Conservation (phyloP, 2,797 vertebrate species). For the Syngnathus acus region DNA sequence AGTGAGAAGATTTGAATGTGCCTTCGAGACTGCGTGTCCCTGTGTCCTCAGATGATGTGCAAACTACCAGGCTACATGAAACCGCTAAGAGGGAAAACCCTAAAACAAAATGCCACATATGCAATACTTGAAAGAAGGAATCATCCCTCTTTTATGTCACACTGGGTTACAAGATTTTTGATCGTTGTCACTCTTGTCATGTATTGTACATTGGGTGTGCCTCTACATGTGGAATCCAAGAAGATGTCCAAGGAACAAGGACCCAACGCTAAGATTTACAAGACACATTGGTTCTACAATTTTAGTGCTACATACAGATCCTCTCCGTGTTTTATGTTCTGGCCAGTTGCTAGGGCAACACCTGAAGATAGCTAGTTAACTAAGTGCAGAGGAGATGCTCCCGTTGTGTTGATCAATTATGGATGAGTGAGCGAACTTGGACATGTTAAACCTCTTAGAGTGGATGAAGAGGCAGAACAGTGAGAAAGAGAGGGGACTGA, state of each 20-base stretch:
- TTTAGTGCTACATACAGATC: slow-evolving; percentile 36
- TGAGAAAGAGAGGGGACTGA: slow-evolving; percentile 22
- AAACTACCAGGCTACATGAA: neutral
- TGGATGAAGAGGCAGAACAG: slow-evolving; percentile 49
- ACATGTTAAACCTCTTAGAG: slow-evolving; percentile 79
- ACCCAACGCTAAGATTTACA: slow-evolving; percentile 51
- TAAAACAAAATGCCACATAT: slow-evolving; percentile 1
- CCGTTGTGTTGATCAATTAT: slow-evolving; percentile 71
- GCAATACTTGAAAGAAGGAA: neutral
- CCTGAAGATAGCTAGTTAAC: slow-evolving; percentile 72
- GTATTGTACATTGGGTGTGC: neutral
- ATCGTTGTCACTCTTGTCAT: slow-evolving; percentile 34
- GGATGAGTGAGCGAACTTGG: slow-evolving; percentile 72
- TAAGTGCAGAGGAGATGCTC: slow-evolving; percentile 69
- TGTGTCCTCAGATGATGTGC: too few species aligned
- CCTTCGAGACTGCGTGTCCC: neutral
- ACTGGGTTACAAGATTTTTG: neutral
- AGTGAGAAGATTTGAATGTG: neutral
- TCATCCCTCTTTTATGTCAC: neutral
- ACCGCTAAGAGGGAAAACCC: neutral
- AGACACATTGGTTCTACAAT: slow-evolving; percentile 48
- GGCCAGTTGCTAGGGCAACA: slow-evolving; percentile 67
- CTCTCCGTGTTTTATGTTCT: slow-evolving; percentile 42
- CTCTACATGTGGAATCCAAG: slow-evolving; percentile 5
- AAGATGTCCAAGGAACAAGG: slow-evolving; percentile 48